These are phyloP conservation scores for Polyommatus iphigenia DNA, from an alignment of 2,888 invertebrate genomes.

Conservation along the genomic window DNA sequence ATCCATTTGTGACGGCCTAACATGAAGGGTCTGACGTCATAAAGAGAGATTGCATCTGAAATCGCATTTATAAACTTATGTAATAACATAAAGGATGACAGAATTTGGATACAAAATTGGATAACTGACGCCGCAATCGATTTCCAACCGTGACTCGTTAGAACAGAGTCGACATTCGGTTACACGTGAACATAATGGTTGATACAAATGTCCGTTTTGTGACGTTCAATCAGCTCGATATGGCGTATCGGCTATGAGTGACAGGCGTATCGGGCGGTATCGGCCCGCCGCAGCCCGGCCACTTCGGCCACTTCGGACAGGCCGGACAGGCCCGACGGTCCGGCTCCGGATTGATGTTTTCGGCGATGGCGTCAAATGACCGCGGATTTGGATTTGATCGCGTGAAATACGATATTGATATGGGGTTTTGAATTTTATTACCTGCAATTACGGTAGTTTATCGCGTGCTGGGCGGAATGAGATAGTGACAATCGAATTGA, in stretches of 20 bases:
- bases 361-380: slow-evolving; percentile 13
- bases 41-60: slow-evolving; percentile 22
- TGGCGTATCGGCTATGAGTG: slow-evolving; percentile 35
- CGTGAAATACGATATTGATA: slow-evolving; percentile 12
- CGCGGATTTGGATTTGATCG: slow-evolving; percentile 19
- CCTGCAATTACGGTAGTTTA: not conserved
- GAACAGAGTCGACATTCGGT: not conserved
- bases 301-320: not conserved
- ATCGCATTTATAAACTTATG: slow-evolving; percentile 3
- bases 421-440: slow-evolving; percentile 12
- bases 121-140: not conserved
- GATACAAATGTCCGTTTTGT: slow-evolving; percentile 33
- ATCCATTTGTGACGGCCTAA: not conserved
- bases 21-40: slow-evolving; percentile 6
- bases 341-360: slow-evolving; percentile 14
- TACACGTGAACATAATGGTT: slow-evolving; percentile 1
- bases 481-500: too few species aligned
- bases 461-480: not conserved
- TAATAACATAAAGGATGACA: slow-evolving; percentile 29
- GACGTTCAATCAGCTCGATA: slow-evolving; percentile 38
- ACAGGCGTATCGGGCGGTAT: slow-evolving; percentile 37
- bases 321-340: too few species aligned
- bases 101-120: slow-evolving; percentile 29
- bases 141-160: not conserved
- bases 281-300: slow-evolving; percentile 34